Conservation (phyloP, 2,113 vertebrate genomes). For the Marcusenius ussheri region DNA sequence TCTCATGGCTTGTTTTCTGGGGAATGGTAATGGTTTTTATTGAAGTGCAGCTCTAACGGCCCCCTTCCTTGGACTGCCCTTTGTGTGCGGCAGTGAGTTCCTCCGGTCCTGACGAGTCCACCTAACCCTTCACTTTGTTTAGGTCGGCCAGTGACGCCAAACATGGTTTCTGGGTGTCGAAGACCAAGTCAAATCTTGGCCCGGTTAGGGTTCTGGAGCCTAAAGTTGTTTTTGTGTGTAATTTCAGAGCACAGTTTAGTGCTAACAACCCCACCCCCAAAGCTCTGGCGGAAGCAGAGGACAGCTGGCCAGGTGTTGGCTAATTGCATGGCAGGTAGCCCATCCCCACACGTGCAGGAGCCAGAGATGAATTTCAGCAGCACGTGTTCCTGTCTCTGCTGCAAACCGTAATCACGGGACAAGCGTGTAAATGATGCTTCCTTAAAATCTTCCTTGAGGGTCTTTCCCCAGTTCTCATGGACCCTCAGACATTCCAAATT, state of each 20-base stretch:
- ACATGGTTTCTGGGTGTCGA: neutral
- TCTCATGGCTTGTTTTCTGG: neutral
- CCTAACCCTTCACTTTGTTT: constrained; percentile 29
- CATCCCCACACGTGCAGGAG: neutral
- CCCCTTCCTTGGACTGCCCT: neutral
- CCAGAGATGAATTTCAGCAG: neutral
- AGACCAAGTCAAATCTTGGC: neutral
- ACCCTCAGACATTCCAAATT: neutral
- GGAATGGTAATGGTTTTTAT: neutral
- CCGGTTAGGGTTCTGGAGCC: constrained; percentile 1
- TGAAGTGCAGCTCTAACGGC: neutral
- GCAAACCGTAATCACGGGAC: neutral
- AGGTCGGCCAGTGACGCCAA: neutral
- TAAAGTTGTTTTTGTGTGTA: neutral
- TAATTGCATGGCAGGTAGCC: neutral
- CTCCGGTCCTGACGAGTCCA: constrained; percentile 29
- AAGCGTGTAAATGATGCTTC: neutral
- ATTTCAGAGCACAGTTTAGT: neutral
- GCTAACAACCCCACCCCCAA: neutral
- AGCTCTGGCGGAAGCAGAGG: neutral
- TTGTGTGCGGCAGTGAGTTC: constrained; percentile 16
- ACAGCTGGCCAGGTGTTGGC: neutral
- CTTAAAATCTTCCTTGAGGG: neutral
- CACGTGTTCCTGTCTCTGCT: neutral
- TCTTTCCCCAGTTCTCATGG: neutral